Base-by-base conservation (phyloP, 2,888 invertebrate species). In the Coleophora deauratella region DNA sequence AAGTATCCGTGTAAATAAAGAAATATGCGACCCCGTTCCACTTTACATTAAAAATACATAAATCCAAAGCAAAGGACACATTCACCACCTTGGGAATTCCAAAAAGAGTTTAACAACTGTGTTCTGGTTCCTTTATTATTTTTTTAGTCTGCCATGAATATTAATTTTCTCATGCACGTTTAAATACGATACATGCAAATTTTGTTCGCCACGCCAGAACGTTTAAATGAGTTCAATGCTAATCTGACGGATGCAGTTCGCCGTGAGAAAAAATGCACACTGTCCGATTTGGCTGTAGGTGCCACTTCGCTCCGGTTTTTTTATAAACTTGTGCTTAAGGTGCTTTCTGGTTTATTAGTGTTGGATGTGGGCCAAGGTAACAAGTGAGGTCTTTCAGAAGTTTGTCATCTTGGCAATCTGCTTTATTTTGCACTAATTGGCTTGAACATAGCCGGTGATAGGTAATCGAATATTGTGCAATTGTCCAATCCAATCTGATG, bases 181-280 rank as follows among this genome's bases (percentile, higher is more conserved):
- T 27, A 32, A 14, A 10, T 32, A n/a, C n/a, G n/a, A 71, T 57
- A 65, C 59, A 48, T 47, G 44, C 38, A 44, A 35, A 41, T 40
- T 37, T n/a, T 31, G 33, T 36, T 27, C 33, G 35, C 39, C 21
- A 38, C 40, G 49, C 47, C 21, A 6, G n/a, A n/a, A 3, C 21
- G 21, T 21, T 21, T 46, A 50, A 59, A 57, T 57, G 51, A 53
- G 53, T 62, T 62, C 66, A 68, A 65, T 64, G 66, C 59, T 62
- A 37, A 35, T 3, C 21, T 39, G 38, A 38, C 37, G 41, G 44
- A 42, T 52, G 59, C 54, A 50, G 55, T 43, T 57, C 27, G 44
- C 60, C 65, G 68, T 70, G 67, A 66, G 66, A 70, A 65, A 52
- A 55, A 55, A 35, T 27, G 21, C 27, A 35, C 27, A 27, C 35